Base-by-base conservation (phyloP, 2,113 vertebrate genomes). In the Myocastor coypus region DNA sequence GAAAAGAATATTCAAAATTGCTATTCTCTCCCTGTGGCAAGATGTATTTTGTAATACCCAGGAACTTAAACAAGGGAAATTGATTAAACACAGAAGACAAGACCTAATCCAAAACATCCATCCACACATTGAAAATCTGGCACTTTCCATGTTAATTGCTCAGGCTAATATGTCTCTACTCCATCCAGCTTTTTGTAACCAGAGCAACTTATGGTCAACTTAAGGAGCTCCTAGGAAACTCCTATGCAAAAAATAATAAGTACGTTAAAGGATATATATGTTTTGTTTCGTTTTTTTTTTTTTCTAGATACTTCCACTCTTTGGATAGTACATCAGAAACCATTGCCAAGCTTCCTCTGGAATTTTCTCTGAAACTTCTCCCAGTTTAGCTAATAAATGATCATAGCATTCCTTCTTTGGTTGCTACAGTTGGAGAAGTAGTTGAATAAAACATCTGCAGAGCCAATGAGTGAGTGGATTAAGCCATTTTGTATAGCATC, bases 61-160 rank as follows among this genome's bases (percentile, higher is more conserved):
- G 52, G n/a, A 40, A 77, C 34, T 82, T 89, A 89, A 91, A 64
- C 69, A 89, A 32, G 83, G 32, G 32, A 94, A 94, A 89, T 22
- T 96, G 37, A 91, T 52, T 69, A 97, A 84, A 91, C 85, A 93
- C 9, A 86, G 50, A 95, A 88, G n/a, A 14, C 66, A 69, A 78
- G 17, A n/a, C 28, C 37, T 83, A 68, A 61, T 73, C 37, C 17
- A 88, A 92, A 94, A 71, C 24, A 91, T 71, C 75, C 40, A 20
- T 71, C 6, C 63, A 86, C 52, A 92, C 4, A 46, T 40, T 86
- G 63, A 77, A 68, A 86, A 6, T 37, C 91, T 89, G 83, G n/a
- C 37, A 82, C 89, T 91, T 91, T 55, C 42, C 83, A 89, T 59
- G 80, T 75, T 95, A 92, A 89, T 22, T 83, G 69, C 50, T 89